Base-by-base conservation (phyloP, 1,140 invertebrate genomes). In the Drosophila ananassae region DNA sequence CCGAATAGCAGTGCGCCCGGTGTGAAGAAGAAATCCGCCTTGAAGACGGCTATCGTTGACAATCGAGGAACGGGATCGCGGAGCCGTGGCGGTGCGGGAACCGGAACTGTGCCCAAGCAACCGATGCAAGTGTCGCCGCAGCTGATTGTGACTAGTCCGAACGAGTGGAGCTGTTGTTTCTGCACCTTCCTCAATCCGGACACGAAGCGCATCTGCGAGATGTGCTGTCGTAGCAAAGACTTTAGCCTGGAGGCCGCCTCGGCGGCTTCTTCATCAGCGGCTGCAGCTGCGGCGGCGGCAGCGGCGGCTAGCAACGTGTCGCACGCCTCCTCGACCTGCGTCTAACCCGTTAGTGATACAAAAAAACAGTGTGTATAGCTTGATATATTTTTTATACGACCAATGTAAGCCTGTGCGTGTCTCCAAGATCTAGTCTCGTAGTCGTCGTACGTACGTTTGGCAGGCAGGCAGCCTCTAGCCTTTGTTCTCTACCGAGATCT, bases 171-270 rank as follows among this genome's bases (percentile, higher is more conserved):
- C 60, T 96, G 95, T 89, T 92, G 92, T 0, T 93, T 93, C 28
- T 96, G 96, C 90, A 96, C 95, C 17, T 96, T 93, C 91, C 90
- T 95, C 2, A 96, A 96, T 90, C 76, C 92, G 2, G 77, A 90
- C 4, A 82, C 91, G 0, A 93, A 87, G 48, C 93, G 94, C 24
- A 94, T 96, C 69, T 96, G 96, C 85, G 95, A 95, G 61, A 96
- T 96, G 93, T 96, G 96, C 81, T 93, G 93, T 22, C 95, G 95
- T 77, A 91, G 82, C 52, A 91, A 91, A 73, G 90, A 92, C 52
- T 91, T 89, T 25, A 90, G 81, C 60, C 55, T 83, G 30, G 83
- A 91, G 62, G 85, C 82, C 22, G 78, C 79, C 10, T 30, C 72
- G 41, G 71, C 72, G 25, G 72, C 58, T 7, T 67, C 66, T 9